Evolutionary conservation across 2,797 vertebrate species (phyloP).

Genomic region (Takifugu ocellatus): DNA sequence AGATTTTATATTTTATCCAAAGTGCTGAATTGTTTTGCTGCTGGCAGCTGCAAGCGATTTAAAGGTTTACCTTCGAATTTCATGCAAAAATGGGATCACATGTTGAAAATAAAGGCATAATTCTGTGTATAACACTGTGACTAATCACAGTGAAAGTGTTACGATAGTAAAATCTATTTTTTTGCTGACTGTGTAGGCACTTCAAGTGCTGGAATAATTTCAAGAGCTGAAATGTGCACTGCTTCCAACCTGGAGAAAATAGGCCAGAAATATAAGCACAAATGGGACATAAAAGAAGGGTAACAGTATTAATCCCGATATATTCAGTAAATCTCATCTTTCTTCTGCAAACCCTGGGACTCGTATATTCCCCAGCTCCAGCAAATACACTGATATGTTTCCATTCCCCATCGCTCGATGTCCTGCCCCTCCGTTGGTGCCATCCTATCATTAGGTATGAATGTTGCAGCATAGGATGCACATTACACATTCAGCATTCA

Average conservation of each 20-base stretch:
- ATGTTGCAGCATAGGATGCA: constrained; percentile 21
- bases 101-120: too few relatives aligned
- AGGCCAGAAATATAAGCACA: constrained; percentile 16
- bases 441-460: constrained; percentile 8
- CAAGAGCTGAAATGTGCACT: constrained; percentile 8
- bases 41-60: too few relatives aligned
- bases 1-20: too few relatives aligned
- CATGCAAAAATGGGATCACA: too few relatives aligned
- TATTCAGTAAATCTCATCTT: constrained; percentile 33
- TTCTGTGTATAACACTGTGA: too few relatives aligned
- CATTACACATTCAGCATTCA: constrained; percentile 14
- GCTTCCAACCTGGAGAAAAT: constrained; percentile 1
- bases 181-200: constrained; percentile 19
- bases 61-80: too few relatives aligned
- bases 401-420: constrained; percentile 14
- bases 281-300: constrained; percentile 32
- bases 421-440: constrained; percentile 17
- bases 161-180: background rate
- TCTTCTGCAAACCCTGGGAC: constrained; percentile 25
- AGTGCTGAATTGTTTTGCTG: too few relatives aligned
- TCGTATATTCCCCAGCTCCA: constrained; percentile 26
- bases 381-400: constrained; percentile 24
- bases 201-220: constrained; percentile 8
- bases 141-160: too few relatives aligned
- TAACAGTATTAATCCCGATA: constrained; percentile 21